These are phyloP conservation scores for Drosophila rhopaloa DNA, from an alignment of 1,140 invertebrate species.

Conservation along the genomic window DNA sequence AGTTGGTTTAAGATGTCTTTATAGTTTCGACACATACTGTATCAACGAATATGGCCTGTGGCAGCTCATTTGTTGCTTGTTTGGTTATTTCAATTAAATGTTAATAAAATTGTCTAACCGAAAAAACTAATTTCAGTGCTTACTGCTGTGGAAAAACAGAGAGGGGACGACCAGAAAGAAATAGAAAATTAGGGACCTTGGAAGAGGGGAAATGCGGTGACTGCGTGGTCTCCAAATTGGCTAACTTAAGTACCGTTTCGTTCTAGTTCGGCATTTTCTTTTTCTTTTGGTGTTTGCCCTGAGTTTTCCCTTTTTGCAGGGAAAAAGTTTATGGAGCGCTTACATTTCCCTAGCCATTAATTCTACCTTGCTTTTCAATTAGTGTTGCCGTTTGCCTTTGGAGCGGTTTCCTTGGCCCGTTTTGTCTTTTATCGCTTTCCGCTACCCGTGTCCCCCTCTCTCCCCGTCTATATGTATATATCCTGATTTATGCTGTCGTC, in stretches of 20 bases:
- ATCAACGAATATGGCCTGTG: conserved; percentile 15
- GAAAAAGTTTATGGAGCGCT: conserved; percentile 50
- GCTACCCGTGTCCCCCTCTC: not conserved
- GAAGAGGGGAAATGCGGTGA: conserved; percentile 7
- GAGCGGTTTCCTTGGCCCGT: conserved; percentile 36
- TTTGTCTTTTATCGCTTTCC: conserved; percentile 45
- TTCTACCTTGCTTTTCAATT: conserved; percentile 80
- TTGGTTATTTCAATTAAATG: conserved; percentile 75
- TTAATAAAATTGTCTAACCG: conserved; percentile 76
- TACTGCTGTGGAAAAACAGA: conserved; percentile 23
- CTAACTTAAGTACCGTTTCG: conserved; percentile 81
- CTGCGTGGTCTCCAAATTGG: conserved; percentile 72
- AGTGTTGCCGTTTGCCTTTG: conserved; percentile 56
- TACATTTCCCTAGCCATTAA: conserved; percentile 78
- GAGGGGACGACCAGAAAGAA: not conserved
- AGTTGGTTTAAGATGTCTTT: not conserved
- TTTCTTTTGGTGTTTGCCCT: conserved; percentile 28
- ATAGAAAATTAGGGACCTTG: conserved; percentile 17
- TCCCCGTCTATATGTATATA: conserved; percentile 14
- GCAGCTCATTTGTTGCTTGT: conserved; percentile 60
- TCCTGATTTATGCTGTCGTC: conserved; percentile 74
- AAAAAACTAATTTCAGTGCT: conserved; percentile 68
- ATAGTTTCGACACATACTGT: conserved; percentile 3
- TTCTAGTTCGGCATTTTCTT: conserved; percentile 62
- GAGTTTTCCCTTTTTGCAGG: conserved; percentile 25